A percentile compares a stretch with the other conserved stretches of the same genome.
Evolutionary conservation across 1,140 invertebrate genomes (phyloP).

Genomic region (Camponotus vicinus): DNA sequence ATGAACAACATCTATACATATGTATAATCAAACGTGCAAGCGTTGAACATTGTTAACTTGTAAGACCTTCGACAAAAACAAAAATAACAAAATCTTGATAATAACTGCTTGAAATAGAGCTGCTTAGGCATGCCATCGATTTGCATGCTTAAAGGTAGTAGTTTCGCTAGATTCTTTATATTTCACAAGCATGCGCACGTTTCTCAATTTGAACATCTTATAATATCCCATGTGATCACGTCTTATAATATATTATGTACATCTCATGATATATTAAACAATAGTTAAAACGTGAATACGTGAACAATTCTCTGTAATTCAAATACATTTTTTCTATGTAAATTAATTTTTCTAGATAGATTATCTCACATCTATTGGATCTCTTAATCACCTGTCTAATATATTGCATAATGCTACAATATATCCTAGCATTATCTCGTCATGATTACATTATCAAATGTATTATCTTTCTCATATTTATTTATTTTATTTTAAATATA

Average conservation of each 20-base stretch:
- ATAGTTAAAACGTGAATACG: background rate
- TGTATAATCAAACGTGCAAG: conserved; percentile 30
- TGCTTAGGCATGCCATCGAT: conserved; percentile 73
- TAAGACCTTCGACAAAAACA: conserved; percentile 50
- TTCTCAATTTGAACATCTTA: conserved; percentile 34
- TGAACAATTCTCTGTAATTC: no score
- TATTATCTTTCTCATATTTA: no score
- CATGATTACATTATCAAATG: no score
- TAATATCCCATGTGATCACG: background rate
- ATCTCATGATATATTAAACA: no score
- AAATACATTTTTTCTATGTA: no score
- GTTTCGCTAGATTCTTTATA: conserved; percentile 50
- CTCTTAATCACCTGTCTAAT: no score
- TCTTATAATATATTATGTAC: no score
- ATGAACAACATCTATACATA: conserved; percentile 30
- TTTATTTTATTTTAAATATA: no score
- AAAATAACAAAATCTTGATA: conserved; percentile 69
- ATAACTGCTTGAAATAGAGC: conserved; percentile 69
- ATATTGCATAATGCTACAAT: no score
- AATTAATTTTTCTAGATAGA: background rate
- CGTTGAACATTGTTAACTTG: background rate
- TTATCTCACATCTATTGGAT: no score
- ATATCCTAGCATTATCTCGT: no score
- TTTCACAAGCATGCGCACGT: conserved; percentile 66
- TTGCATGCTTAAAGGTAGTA: conserved; percentile 57